Evolutionary conservation across 2,888 invertebrate species (phyloP).

Genomic region (Portevinia maculata): DNA sequence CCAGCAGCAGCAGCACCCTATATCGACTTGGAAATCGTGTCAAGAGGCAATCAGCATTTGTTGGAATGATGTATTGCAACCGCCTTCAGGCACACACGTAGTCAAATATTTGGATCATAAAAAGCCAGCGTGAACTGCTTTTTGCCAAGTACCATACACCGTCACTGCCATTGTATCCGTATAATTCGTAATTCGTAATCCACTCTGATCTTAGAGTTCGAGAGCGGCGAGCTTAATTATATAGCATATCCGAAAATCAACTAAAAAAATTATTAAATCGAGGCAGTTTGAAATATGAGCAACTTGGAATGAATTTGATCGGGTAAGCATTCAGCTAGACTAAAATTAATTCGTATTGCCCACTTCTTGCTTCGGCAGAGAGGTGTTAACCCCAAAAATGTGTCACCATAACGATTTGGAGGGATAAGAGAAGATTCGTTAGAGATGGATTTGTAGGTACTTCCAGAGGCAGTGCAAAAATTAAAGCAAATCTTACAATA

Average conservation of each 20-base stretch:
- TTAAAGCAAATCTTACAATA: no score
- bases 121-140: slow-evolving; percentile 50
- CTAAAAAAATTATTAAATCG: not conserved
- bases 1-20: slow-evolving; percentile 40
- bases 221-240: slow-evolving; percentile 63
- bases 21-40: slow-evolving; percentile 69
- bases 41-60: slow-evolving; percentile 71
- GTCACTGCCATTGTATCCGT: slow-evolving; percentile 25
- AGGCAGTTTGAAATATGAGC: slow-evolving; percentile 29
- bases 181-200: slow-evolving; percentile 34
- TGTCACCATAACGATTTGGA: no score
- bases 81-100: slow-evolving; percentile 62
- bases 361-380: no score
- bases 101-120: slow-evolving; percentile 73
- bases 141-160: slow-evolving; percentile 19
- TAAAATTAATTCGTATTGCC: no score
- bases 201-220: slow-evolving; percentile 51
- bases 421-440: no score
- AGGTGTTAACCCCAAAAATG: no score
- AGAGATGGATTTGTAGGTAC: no score
- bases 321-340: no score
- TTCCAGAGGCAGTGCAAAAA: no score
- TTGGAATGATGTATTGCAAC: slow-evolving; percentile 68
- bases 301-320: no score
- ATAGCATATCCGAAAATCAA: slow-evolving; percentile 22